A percentile compares a stretch with the other conserved stretches of the same genome.
phyloP scores from a whole-genome alignment of 1,140 invertebrate species.

The Anastrepha ludens region DNA sequence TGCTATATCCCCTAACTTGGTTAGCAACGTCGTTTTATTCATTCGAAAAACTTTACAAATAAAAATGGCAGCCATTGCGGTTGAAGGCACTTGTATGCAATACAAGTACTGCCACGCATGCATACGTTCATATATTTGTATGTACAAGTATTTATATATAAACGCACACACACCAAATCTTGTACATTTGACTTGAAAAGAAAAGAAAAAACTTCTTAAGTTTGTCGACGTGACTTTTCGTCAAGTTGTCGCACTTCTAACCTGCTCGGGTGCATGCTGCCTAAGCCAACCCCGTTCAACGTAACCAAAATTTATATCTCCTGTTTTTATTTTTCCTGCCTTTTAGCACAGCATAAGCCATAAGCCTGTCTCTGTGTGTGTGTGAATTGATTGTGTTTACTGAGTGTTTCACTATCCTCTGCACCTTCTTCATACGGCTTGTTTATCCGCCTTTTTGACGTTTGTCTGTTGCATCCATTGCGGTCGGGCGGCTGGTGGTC shows the following conservation, averaged over 20 bases:
- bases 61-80: constrained; percentile 27
- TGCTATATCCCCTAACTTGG: no score
- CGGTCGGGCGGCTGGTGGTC: constrained; percentile 22
- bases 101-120: neutral
- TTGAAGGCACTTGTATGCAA: neutral
- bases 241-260: constrained; percentile 35
- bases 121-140: neutral
- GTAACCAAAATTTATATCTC: neutral
- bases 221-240: constrained; percentile 44
- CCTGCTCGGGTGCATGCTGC: neutral
- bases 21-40: neutral
- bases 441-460: constrained; percentile 5
- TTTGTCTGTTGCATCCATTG: constrained; percentile 35
- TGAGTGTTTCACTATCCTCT: neutral
- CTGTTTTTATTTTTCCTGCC: neutral
- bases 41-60: neutral
- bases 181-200: neutral
- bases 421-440: neutral
- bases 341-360: neutral
- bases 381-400: constrained; percentile 30
- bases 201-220: neutral
- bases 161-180: neutral
- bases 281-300: neutral
- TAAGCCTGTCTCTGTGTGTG: neutral
- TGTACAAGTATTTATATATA: neutral